Base-by-base conservation (phyloP, 2,113 vertebrate species). In the Galemys pyrenaicus region DNA sequence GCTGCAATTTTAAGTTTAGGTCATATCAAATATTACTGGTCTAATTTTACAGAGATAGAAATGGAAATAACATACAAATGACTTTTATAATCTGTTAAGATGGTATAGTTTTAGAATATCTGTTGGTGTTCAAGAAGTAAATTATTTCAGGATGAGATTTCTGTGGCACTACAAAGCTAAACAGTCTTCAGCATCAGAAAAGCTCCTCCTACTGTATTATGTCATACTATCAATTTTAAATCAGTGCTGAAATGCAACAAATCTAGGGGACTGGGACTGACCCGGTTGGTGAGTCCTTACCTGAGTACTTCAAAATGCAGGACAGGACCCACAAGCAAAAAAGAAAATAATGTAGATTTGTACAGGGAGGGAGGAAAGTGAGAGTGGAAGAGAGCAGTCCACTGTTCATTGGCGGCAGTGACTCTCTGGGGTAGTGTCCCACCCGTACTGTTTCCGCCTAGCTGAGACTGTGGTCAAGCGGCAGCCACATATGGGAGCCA, bases 41-140 rank as follows among this genome's bases (percentile, higher is more conserved):
- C n/a, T 95, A 7, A 73, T 94, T 92, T 93, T 77, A 81, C 32
- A 94, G 39, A 91, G 49, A 60, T 58, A 95, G 92, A 87, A 87
- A 28, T 83, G 82, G 74, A 95, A 81, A 80, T 30, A 6, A 64
- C 32, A 81, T 51, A 49, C 71, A 95, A 89, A 68, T 95, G 62
- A 49, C 16, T 95, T 20, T 82, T 62, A 37, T 58, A 79, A 71
- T 78, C 51, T 89, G 37, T 8, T 67, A 70, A 92, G 3, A 87
- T 74, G 28, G 17, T 16, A 87, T 87, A 64, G 30, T 78, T 89
- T 89, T 84, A 41, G 49, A 37, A 60, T 83, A 89, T 71, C 83
- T 94, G 58, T 70, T 86, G 30, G 49, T 44, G 17, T 15, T 3
- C 9, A 89, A 58, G 20, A 95, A 58, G 28, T 82, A 87, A 73